phyloP scores from a whole-genome alignment of 1,140 invertebrate genomes.

The Amphibalanus amphitrite region DNA sequence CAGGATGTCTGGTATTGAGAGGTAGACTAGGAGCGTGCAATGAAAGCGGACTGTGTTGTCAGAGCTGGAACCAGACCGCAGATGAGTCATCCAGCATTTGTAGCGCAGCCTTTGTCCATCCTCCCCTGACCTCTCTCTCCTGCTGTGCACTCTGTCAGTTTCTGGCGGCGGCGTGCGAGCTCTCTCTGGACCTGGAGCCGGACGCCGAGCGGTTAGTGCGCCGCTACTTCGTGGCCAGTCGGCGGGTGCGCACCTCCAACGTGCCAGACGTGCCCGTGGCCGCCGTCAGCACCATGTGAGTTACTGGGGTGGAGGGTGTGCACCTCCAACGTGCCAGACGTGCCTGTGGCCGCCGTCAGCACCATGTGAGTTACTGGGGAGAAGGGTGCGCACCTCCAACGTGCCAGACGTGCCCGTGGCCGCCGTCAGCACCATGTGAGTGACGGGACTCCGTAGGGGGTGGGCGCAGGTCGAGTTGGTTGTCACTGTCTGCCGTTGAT shows the following conservation, averaged over 20 bases:
- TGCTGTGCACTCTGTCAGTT: not conserved
- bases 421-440: too few relatives aligned
- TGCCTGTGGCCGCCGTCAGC: not conserved
- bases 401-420: too few relatives aligned
- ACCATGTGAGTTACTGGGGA: slow-evolving; percentile 1
- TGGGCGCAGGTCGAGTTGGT: too few relatives aligned
- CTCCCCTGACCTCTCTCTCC: not conserved
- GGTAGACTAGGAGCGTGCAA: too few relatives aligned
- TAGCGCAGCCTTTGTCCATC: not conserved
- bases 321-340: not conserved
- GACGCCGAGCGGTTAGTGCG: not conserved
- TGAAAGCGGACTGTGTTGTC: too few relatives aligned
- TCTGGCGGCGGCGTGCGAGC: not conserved
- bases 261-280: not conserved
- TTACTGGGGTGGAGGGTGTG: too few relatives aligned
- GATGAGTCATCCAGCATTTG: not conserved
- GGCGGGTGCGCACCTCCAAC: not conserved
- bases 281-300: not conserved
- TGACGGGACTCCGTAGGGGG: too few relatives aligned
- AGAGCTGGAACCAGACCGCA: too few relatives aligned
- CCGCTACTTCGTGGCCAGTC: slow-evolving; percentile 4
- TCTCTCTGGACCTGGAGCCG: not conserved
- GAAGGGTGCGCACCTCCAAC: not conserved
- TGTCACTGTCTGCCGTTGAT: too few relatives aligned
- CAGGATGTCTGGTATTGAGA: too few relatives aligned